Percentiles rank a stretch among this genome's conserved stretches.
Evolutionary conservation across 2,888 invertebrate genomes (phyloP).

Genomic region (Antheraea yamamai): DNA sequence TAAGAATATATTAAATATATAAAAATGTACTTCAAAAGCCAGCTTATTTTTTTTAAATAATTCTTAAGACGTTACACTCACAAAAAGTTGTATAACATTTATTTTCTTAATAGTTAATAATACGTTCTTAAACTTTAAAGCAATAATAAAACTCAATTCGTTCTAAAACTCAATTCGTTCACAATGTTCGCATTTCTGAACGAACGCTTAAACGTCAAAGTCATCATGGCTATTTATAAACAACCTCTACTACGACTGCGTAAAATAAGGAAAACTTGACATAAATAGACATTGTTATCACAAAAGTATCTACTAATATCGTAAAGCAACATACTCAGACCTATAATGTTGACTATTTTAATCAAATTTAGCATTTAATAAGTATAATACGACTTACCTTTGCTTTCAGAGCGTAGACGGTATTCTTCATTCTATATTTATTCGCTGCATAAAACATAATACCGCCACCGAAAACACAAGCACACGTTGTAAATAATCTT

Average conservation of each 20-base stretch:
- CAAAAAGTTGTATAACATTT: no score
- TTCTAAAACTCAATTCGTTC: background rate
- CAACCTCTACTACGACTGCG: conserved; percentile 45
- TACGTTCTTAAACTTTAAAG: background rate
- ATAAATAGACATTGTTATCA: conserved; percentile 31
- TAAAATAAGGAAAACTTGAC: conserved; percentile 42
- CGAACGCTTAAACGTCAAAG: conserved; percentile 48
- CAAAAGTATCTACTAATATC: background rate
- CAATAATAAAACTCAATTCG: background rate
- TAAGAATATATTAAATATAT: no score
- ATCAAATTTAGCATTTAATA: conserved; percentile 13
- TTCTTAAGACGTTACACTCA: no score
- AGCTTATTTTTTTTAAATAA: no score
- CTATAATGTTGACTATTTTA: background rate
- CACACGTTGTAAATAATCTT: conserved; percentile 66
- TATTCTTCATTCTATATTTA: conserved; percentile 59
- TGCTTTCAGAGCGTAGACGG: conserved; percentile 74
- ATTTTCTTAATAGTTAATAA: no score
- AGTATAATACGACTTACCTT: conserved; percentile 53
- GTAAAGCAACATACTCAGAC: background rate
- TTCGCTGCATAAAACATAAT: conserved; percentile 65
- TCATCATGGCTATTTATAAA: conserved; percentile 56
- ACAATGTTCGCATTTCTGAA: conserved; percentile 32
- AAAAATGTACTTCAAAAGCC: no score
- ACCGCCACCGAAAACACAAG: conserved; percentile 69